Evolutionary conservation across 2,797 vertebrate genomes (phyloP).

Genomic region (Sebastes trivittatus): DNA sequence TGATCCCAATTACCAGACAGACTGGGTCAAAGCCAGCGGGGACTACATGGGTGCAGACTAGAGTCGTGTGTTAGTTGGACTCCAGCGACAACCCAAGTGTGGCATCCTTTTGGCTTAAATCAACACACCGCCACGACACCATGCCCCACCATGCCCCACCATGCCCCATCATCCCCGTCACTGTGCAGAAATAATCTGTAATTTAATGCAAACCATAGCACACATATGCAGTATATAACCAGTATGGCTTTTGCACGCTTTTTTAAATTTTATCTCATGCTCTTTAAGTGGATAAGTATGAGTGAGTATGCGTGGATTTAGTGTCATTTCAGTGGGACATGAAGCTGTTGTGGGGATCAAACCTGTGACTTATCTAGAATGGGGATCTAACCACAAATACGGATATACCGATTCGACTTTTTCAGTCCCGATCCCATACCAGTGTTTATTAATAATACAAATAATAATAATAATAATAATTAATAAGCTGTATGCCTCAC

Average conservation of each 20-base stretch:
- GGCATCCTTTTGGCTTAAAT: constrained; percentile 37
- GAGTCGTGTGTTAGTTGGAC: constrained; percentile 34
- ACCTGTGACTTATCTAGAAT: neutral
- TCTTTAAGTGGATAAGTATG: neutral
- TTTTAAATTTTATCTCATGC: neutral
- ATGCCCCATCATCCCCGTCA: neutral
- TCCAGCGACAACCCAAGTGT: constrained; percentile 11
- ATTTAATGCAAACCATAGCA: neutral
- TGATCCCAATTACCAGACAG: constrained; percentile 90
- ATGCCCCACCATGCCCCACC: neutral
- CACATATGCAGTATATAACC: neutral
- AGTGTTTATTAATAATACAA: too few relatives aligned
- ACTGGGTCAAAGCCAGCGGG: constrained; percentile 46
- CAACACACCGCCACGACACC: neutral
- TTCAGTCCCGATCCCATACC: too few relatives aligned
- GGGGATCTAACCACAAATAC: neutral
- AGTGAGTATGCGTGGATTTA: neutral
- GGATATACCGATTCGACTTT: too few relatives aligned
- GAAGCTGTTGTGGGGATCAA: neutral
- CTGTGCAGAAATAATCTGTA: neutral
- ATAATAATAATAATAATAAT: too few relatives aligned
- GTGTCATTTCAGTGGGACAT: neutral
- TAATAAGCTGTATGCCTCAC: too few relatives aligned
- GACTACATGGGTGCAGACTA: constrained; percentile 30
- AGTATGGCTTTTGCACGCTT: neutral